A percentile compares a stretch with the other conserved stretches of the same genome.
phyloP scores from a whole-genome alignment of 2,888 invertebrate genomes.

The Tortricodes alternella region DNA sequence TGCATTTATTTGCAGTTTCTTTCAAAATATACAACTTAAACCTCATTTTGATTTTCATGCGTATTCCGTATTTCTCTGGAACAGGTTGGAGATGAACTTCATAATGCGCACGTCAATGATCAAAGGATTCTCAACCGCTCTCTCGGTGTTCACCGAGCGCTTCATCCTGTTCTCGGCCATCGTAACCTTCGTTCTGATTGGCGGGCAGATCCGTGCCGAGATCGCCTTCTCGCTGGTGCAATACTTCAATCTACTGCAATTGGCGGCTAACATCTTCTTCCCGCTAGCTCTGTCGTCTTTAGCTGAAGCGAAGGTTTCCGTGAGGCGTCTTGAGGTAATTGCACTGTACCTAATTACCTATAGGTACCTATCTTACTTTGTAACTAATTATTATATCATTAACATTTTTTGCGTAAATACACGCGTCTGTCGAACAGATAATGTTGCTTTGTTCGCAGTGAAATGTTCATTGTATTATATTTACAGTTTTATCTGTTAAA shows the following conservation, averaged over 20 bases:
- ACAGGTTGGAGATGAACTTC: constrained; percentile 87
- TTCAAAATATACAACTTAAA: too few relatives aligned
- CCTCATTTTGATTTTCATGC: too few relatives aligned
- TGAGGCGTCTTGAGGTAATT: constrained; percentile 83
- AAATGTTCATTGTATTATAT: too few relatives aligned
- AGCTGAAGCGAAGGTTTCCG: constrained; percentile 85
- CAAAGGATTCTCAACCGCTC: constrained; percentile 84
- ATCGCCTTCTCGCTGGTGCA: constrained; percentile 90
- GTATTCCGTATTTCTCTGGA: too few relatives aligned
- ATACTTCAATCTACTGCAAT: constrained; percentile 88
- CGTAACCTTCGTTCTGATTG: constrained; percentile 87
- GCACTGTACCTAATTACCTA: too few relatives aligned
- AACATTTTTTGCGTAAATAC: neutral
- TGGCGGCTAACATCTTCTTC: constrained; percentile 85
- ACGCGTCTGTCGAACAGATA: too few relatives aligned
- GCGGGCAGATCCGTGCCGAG: constrained; percentile 83
- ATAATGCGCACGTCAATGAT: constrained; percentile 86
- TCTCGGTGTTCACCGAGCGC: constrained; percentile 92
- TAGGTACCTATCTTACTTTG: too few relatives aligned
- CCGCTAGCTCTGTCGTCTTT: constrained; percentile 83
- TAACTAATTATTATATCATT: neutral
- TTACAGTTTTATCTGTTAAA: too few relatives aligned
- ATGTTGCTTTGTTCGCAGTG: too few relatives aligned
- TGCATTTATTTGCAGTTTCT: too few relatives aligned
- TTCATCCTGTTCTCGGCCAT: constrained; percentile 91